Base-by-base conservation (phyloP, 2,113 vertebrate species). In the Psittacus erithacus region DNA sequence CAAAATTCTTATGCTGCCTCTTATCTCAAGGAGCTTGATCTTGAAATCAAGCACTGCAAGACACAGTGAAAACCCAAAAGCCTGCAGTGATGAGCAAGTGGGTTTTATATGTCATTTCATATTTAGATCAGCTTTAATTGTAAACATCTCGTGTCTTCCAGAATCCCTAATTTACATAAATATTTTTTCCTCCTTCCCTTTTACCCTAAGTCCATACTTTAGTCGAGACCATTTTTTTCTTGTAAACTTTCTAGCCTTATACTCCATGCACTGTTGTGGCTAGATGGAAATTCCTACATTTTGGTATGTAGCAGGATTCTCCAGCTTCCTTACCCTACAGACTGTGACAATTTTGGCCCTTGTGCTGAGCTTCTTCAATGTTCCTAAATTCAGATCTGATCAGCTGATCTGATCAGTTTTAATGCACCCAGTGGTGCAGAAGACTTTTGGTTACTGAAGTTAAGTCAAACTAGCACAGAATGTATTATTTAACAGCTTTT, bases 151-250 rank as follows among this genome's bases (percentile, higher is more conserved):
- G 0, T 85, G 55, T 53, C 23, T 79, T 23, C 31, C 31, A 71
- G n/a, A 67, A 86, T 50, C n/a, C 13, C 8, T 70, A 38, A 35
- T 3, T 74, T 53, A 39, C 7, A 12, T n/a, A 23, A 64, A 39
- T 20, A 10, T 1, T 2, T 28, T 65, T 33, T 7, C 10, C 12
- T 53, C 6, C 23, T 46, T 47, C 10, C 1, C 0, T 74, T 83
- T 76, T n/a, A 57, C 35, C 9, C 6, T 14, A 69, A 57, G 15
- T 46, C 65, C 18, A n/a, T 41, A 23, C 3, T 62, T 59, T 13
- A 52, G 3, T 63, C 3, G 19, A 46, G 59, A 60, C 39, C 9
- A 17, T 39, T n/a, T 39, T n/a, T 65, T 86, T 41, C 27, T 63
- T 69, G 13, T n/a, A 11, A n/a, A 2, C 11, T 89, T 81, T 82